Evolutionary conservation across 2,113 vertebrate genomes (phyloP).

Genomic region (Sisor rabdophorus): DNA sequence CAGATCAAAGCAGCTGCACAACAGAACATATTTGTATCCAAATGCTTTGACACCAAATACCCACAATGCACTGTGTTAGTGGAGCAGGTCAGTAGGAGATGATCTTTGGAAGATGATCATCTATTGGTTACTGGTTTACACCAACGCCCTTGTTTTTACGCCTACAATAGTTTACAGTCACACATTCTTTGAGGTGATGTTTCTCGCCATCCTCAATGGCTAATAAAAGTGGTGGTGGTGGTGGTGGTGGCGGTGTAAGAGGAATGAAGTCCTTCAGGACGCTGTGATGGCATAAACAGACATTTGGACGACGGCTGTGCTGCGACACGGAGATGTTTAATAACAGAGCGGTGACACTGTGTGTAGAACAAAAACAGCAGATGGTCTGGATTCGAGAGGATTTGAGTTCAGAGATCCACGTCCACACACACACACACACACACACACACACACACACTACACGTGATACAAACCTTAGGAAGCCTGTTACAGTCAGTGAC

Average conservation of each 20-base stretch:
- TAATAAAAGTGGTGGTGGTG: too few species aligned
- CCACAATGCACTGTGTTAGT: background rate
- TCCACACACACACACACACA: background rate
- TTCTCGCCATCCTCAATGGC: too few species aligned
- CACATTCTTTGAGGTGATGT: too few species aligned
- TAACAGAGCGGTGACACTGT: conserved; percentile 14
- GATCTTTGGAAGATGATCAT: too few species aligned
- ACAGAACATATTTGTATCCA: background rate
- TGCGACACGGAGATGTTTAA: conserved; percentile 11
- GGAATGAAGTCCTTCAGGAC: background rate
- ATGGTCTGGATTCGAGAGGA: conserved; percentile 15
- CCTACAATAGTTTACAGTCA: too few species aligned
- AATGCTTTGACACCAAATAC: background rate
- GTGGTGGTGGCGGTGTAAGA: background rate
- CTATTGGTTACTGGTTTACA: too few species aligned
- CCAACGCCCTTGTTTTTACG: too few species aligned
- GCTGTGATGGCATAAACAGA: background rate
- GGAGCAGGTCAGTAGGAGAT: background rate
- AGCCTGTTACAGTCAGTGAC: too few species aligned
- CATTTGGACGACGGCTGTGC: too few species aligned
- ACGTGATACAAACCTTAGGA: background rate
- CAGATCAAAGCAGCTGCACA: background rate
- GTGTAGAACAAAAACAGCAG: conserved; percentile 20
- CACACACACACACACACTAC: background rate
- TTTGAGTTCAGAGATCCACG: background rate